A percentile compares a stretch with the other conserved stretches of the same genome.
Conservation (phyloP, 2,797 vertebrate species). For the Arrhamphus sclerolepis region DNA sequence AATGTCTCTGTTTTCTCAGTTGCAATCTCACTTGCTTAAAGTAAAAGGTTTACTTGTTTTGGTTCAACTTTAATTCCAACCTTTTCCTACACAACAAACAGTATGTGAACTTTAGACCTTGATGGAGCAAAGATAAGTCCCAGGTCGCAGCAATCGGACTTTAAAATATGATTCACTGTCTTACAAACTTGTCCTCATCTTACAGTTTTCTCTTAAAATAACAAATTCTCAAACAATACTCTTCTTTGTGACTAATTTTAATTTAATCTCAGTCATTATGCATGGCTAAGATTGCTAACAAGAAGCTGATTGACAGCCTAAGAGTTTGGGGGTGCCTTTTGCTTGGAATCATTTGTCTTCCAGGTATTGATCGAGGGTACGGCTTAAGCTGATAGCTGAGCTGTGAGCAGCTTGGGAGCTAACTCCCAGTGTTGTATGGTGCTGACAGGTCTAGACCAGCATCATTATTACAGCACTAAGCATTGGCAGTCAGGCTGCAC, state of each 20-base stretch:
- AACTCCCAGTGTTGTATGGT: slow-evolving; percentile 57
- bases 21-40: too few relatives aligned
- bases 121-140: too few relatives aligned
- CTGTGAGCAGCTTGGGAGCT: slow-evolving; percentile 55
- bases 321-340: slow-evolving; percentile 49
- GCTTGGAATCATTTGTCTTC: slow-evolving; percentile 57
- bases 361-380: slow-evolving; percentile 62
- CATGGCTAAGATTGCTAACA: slow-evolving; percentile 23
- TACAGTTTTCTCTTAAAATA: slow-evolving; percentile 6
- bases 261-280: slow-evolving; percentile 1
- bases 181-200: not conserved
- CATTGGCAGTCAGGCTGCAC: slow-evolving; percentile 71
- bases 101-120: too few relatives aligned
- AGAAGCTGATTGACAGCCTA: slow-evolving; percentile 38
- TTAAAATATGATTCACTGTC: not conserved
- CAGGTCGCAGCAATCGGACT: not conserved
- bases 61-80: too few relatives aligned
- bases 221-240: not conserved
- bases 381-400: slow-evolving; percentile 63
- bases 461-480: slow-evolving; percentile 75
- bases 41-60: too few relatives aligned
- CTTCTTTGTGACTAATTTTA: slow-evolving; percentile 6
- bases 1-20: too few relatives aligned
- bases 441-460: slow-evolving; percentile 69
- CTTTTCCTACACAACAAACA: too few relatives aligned